Evolutionary conservation across 2,113 vertebrate genomes (phyloP).

Genomic region (Microtus oregoni): DNA sequence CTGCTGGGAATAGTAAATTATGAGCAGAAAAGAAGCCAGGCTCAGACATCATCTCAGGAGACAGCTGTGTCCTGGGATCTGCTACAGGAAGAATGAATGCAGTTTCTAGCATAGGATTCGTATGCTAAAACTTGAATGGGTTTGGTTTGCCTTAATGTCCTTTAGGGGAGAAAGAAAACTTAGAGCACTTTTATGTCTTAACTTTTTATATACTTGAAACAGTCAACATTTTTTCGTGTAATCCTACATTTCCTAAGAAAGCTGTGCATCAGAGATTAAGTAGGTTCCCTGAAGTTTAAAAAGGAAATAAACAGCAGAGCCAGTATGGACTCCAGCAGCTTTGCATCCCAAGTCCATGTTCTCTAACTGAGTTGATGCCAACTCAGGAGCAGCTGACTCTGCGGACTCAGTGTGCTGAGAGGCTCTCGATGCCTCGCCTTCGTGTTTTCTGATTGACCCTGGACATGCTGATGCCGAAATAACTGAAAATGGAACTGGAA

Average conservation of each 20-base stretch:
- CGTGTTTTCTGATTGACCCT: background rate
- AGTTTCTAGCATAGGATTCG: background rate
- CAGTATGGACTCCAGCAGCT: background rate
- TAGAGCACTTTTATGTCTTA: background rate
- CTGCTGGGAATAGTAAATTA: constrained; percentile 1
- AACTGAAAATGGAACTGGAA: background rate
- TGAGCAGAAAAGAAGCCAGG: constrained; percentile 7
- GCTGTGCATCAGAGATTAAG: background rate
- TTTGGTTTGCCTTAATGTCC: constrained; percentile 30
- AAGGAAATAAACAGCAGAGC: background rate
- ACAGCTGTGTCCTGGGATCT: background rate
- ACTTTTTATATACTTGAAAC: background rate
- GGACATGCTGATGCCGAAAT: background rate
- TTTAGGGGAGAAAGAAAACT: constrained; percentile 3
- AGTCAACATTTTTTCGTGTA: background rate
- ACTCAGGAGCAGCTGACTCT: background rate
- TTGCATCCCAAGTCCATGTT: background rate
- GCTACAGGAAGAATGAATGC: background rate
- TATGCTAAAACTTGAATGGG: constrained; percentile 13
- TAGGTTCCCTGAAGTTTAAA: background rate
- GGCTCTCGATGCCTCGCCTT: background rate
- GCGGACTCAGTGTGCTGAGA: background rate
- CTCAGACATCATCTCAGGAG: background rate
- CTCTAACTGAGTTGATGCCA: background rate
- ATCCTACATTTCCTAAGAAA: background rate